Percentiles rank a stretch among this genome's conserved stretches.
These are phyloP conservation scores for Oxytorus armatus DNA, from an alignment of 2,888 invertebrate genomes.

Conservation along the genomic window DNA sequence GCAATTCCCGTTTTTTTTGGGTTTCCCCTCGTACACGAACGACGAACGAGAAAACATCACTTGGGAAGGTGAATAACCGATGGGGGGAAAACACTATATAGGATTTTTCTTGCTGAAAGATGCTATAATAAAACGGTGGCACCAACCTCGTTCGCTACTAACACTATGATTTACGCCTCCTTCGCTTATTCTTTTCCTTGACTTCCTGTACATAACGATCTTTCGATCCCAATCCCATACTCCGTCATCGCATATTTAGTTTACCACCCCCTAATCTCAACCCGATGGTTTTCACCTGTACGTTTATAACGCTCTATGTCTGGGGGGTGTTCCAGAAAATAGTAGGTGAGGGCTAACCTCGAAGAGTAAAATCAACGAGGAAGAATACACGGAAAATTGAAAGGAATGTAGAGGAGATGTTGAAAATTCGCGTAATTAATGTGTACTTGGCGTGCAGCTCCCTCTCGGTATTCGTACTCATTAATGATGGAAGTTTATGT, in stretches of 20 bases:
- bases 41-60: neutral
- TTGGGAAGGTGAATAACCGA: constrained; percentile 57
- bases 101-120: constrained; percentile 80
- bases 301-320: constrained; percentile 14
- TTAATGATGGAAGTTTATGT: constrained; percentile 62
- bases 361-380: constrained; percentile 1
- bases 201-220: constrained; percentile 49
- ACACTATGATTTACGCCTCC: constrained; percentile 61
- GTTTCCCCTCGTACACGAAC: no score
- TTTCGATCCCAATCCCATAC: constrained; percentile 42
- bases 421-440: constrained; percentile 60
- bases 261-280: constrained; percentile 70
- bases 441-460: constrained; percentile 51
- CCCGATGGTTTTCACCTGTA: constrained; percentile 36
- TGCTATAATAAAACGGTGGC: constrained; percentile 82
- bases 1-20: no score
- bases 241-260: constrained; percentile 40
- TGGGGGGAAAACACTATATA: constrained; percentile 80
- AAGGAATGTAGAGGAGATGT: constrained; percentile 38
- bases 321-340: constrained; percentile 5
- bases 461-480: constrained; percentile 32
- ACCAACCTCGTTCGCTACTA: constrained; percentile 71
- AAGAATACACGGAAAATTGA: constrained; percentile 50
- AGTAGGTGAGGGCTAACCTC: neutral
- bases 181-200: constrained; percentile 60